phyloP scores from a whole-genome alignment of 2,113 vertebrate genomes.

The Ageneiosus marmoratus region DNA sequence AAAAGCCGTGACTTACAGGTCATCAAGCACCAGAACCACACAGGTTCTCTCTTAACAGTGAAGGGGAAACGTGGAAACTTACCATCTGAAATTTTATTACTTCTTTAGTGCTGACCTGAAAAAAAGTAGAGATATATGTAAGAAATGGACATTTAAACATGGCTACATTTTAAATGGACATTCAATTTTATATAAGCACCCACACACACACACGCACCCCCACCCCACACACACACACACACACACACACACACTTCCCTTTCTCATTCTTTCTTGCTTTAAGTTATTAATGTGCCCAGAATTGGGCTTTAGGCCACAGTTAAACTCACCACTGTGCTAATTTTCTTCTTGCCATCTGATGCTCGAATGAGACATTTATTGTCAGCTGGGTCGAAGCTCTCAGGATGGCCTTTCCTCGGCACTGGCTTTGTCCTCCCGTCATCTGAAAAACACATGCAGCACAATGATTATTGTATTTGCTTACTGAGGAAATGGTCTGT shows the following conservation, averaged over 20 bases:
- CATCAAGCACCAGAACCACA: background rate
- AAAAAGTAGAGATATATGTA: constrained; percentile 30
- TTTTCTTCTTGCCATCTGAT: constrained; percentile 95
- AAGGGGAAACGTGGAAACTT: constrained; percentile 52
- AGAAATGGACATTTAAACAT: too few species aligned
- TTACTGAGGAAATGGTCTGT: background rate
- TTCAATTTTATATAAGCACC: too few species aligned
- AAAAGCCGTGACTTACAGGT: background rate
- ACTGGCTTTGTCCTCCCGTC: constrained; percentile 93
- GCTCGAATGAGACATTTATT: constrained; percentile 97
- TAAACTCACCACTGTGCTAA: constrained; percentile 92
- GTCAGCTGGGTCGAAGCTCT: constrained; percentile 87
- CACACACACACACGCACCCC: too few species aligned
- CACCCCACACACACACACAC: too few species aligned
- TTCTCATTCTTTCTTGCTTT: background rate
- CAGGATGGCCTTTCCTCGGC: constrained; percentile 85
- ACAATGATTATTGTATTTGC: background rate
- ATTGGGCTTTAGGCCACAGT: background rate
- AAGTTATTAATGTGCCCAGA: background rate
- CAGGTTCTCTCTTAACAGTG: background rate
- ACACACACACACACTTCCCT: background rate
- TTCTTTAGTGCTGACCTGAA: constrained; percentile 95
- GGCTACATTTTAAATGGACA: too few species aligned
- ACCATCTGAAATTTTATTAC: constrained; percentile 99
- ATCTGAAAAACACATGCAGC: constrained; percentile 69